phyloP scores from a whole-genome alignment of 2,888 invertebrate genomes.

The Leucophenga maculata region DNA sequence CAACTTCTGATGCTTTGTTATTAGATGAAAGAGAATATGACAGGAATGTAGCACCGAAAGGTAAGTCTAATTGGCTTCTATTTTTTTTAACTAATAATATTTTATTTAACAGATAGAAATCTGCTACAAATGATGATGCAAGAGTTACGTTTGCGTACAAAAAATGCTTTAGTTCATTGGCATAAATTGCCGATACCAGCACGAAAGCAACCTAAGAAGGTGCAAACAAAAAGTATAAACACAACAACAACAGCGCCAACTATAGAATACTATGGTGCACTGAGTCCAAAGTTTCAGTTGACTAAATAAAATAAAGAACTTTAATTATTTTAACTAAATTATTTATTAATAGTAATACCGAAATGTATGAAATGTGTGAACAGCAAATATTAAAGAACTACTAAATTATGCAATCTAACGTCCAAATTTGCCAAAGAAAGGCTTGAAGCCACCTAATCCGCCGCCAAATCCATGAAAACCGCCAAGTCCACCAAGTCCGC shows the following conservation, averaged over 20 bases:
- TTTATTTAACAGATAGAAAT: not conserved
- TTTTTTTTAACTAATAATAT: not conserved
- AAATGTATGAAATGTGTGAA: slow-evolving; percentile 26
- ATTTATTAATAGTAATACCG: slow-evolving; percentile 37
- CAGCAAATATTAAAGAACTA: slow-evolving; percentile 1
- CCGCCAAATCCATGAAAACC: slow-evolving; percentile 47
- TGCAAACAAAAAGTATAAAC: not conserved
- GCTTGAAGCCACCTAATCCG: slow-evolving; percentile 50
- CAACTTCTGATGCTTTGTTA: not conserved
- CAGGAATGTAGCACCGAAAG: slow-evolving; percentile 49
- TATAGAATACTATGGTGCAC: slow-evolving; percentile 52
- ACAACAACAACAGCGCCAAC: slow-evolving; percentile 29
- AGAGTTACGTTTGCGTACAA: slow-evolving; percentile 13
- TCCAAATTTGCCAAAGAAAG: slow-evolving; percentile 57
- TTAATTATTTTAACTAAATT: slow-evolving; percentile 34
- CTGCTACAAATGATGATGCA: slow-evolving; percentile 35
- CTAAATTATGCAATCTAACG: slow-evolving; percentile 26
- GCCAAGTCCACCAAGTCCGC: slow-evolving; percentile 48
- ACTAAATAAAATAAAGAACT: slow-evolving; percentile 29
- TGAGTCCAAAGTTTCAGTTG: slow-evolving; percentile 55
- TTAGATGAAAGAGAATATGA: slow-evolving; percentile 51
- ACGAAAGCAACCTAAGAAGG: too few species aligned
- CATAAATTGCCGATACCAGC: not conserved
- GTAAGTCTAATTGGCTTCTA: slow-evolving; percentile 33
- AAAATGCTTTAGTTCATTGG: slow-evolving; percentile 26